A percentile compares a stretch with the other conserved stretches of the same genome.
Conservation (phyloP, 2,113 vertebrate species). For the Coturnix japonica region DNA sequence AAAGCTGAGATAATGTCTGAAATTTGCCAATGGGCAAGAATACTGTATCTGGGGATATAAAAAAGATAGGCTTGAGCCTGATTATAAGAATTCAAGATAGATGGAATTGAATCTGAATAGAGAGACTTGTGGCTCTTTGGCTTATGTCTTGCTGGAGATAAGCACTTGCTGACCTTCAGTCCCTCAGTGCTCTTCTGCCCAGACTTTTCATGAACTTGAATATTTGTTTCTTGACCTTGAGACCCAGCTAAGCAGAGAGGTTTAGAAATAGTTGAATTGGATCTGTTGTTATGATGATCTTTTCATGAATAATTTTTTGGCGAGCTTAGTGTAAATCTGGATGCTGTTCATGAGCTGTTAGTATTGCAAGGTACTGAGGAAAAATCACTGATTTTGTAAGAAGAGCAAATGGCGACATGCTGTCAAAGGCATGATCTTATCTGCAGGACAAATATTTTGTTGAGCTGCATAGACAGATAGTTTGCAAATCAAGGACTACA, state of each 20-base stretch:
- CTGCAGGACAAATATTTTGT: background rate
- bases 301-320: constrained; percentile 60
- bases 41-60: constrained; percentile 49
- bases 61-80: constrained; percentile 53
- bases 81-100: constrained; percentile 43
- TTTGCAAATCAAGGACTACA: background rate
- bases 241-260: background rate
- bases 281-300: constrained; percentile 35
- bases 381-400: background rate
- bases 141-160: constrained; percentile 32
- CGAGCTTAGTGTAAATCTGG: background rate
- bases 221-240: constrained; percentile 58
- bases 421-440: background rate
- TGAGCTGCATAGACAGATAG: background rate
- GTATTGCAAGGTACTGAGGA: constrained; percentile 11
- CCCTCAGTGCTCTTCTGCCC: background rate
- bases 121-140: constrained; percentile 12
- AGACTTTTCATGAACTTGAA: background rate
- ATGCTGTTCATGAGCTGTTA: constrained; percentile 16
- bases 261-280: constrained; percentile 54
- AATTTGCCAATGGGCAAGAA: constrained; percentile 61
- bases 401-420: background rate
- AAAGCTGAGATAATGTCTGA: constrained; percentile 72
- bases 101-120: constrained; percentile 42
- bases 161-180: constrained; percentile 46